phyloP scores from a whole-genome alignment of 2,113 vertebrate species.

The Marmota monax region DNA sequence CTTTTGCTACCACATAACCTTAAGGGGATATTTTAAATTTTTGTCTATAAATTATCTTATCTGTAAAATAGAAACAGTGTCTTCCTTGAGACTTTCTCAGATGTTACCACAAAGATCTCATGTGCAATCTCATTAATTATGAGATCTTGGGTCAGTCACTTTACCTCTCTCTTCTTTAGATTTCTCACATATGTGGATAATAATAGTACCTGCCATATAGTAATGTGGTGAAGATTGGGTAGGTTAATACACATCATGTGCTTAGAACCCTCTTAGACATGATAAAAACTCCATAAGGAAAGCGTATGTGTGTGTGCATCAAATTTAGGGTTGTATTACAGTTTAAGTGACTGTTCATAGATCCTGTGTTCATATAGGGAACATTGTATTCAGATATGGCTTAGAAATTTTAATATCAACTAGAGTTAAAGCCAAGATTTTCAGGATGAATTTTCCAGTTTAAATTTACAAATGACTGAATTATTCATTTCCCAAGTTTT shows the following conservation, averaged over 20 bases:
- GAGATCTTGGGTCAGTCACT: no score
- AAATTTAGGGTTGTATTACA: background rate
- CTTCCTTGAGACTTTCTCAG: background rate
- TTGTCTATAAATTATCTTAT: background rate
- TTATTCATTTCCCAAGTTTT: slow-evolving; percentile 15
- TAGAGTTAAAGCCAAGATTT: background rate
- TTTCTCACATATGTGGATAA: no score
- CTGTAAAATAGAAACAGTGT: background rate
- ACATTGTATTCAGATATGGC: background rate
- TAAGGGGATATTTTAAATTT: slow-evolving; percentile 22
- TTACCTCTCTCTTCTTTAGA: no score
- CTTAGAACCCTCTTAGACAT: no score
- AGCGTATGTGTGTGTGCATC: no score
- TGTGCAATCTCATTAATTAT: no score
- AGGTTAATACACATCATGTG: no score
- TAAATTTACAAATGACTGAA: slow-evolving; percentile 14
- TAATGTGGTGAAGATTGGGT: no score
- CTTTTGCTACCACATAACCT: background rate
- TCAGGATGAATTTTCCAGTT: background rate
- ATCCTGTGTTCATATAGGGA: background rate
- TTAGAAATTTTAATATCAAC: background rate
- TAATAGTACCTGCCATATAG: no score
- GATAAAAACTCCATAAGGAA: no score
- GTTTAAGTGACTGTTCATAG: background rate
- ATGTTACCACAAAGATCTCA: background rate